Base-by-base conservation (phyloP, 2,797 vertebrate species). In the Karalla daura region DNA sequence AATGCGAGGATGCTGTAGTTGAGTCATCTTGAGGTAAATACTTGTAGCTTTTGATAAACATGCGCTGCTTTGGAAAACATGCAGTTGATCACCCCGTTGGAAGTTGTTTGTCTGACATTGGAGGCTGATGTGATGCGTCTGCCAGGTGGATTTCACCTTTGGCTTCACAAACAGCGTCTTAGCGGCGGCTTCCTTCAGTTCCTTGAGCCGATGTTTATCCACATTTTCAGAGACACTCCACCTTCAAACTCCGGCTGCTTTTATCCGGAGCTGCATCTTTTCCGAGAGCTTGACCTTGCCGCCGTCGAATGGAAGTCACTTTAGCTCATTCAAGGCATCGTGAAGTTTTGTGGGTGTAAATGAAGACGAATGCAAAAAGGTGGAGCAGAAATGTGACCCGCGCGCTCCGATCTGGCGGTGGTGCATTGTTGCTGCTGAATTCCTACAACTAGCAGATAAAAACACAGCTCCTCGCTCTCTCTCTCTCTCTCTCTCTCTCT, bases 51-150 rank as follows among this genome's bases (percentile, higher is more conserved):
- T n/a, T n/a, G n/a, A n/a, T n/a, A n/a, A n/a, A n/a, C n/a, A n/a
- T n/a, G n/a, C n/a, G n/a, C n/a, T n/a, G n/a, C n/a, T n/a, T n/a
- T n/a, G n/a, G n/a, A n/a, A 44, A 52, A 40, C 49, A 55, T 45
- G 54, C 35, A 44, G 50, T 37, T 35, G 59, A 50, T 59, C 53
- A 54, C 54, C 45, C 32, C 24, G 56, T 44, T 55, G 63, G 72
- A 67, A 25, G 13, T 5, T 39, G 61, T 73, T 67, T 70, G 50
- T 67, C 69, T 40, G 67, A 60, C 61, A 36, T 44, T 28, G 58
- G 51, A 41, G 53, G 51, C n/a, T n/a, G n/a, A 55, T 74, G 45
- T 63, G 60, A 69, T 61, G 63, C 70, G 60, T 70, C 73, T 77
- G 79, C 25, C 44, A 4, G 40, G 40, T 24, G 47, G 56, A 74